These are phyloP conservation scores for Cheilosia urbana DNA, from an alignment of 2,888 invertebrate species.

Conservation along the genomic window DNA sequence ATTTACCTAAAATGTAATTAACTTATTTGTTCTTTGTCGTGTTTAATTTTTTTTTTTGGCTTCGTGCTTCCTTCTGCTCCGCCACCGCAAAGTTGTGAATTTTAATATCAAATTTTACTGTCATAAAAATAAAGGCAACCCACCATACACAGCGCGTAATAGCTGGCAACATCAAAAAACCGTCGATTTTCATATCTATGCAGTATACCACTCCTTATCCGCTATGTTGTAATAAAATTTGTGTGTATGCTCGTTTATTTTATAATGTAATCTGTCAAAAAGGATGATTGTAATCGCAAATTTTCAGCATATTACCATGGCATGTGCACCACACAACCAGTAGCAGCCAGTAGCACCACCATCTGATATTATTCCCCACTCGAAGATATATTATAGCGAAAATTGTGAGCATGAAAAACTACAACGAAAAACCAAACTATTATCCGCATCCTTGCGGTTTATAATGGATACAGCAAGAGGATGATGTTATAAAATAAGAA, in stretches of 20 bases:
- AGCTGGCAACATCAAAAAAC: neutral
- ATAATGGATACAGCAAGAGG: slow-evolving; percentile 52
- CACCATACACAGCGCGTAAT: neutral
- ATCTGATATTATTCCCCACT: slow-evolving; percentile 57
- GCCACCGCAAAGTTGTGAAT: slow-evolving; percentile 35
- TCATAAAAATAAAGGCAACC: slow-evolving; percentile 47
- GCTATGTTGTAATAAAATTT: slow-evolving; percentile 13
- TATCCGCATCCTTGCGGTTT: slow-evolving; percentile 74
- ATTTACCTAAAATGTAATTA: slow-evolving; percentile 54
- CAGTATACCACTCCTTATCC: neutral
- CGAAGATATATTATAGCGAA: slow-evolving; percentile 58
- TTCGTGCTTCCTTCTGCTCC: neutral
- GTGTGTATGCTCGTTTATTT: slow-evolving; percentile 54
- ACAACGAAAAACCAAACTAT: slow-evolving; percentile 61
- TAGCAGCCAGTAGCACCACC: slow-evolving; percentile 8
- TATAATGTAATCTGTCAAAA: slow-evolving; percentile 75
- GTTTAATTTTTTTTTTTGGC: neutral
- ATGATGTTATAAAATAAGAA: slow-evolving; percentile 45
- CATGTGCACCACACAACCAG: slow-evolving; percentile 48
- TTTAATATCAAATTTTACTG: slow-evolving; percentile 66
- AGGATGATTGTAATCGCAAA: slow-evolving; percentile 74
- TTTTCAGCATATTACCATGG: slow-evolving; percentile 71
- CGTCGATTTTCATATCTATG: slow-evolving; percentile 14
- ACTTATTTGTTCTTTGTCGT: slow-evolving; percentile 43
- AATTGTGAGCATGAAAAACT: slow-evolving; percentile 18